These are phyloP conservation scores for Camelus bactrianus DNA, from an alignment of 2,113 vertebrate species.

Conservation along the genomic window DNA sequence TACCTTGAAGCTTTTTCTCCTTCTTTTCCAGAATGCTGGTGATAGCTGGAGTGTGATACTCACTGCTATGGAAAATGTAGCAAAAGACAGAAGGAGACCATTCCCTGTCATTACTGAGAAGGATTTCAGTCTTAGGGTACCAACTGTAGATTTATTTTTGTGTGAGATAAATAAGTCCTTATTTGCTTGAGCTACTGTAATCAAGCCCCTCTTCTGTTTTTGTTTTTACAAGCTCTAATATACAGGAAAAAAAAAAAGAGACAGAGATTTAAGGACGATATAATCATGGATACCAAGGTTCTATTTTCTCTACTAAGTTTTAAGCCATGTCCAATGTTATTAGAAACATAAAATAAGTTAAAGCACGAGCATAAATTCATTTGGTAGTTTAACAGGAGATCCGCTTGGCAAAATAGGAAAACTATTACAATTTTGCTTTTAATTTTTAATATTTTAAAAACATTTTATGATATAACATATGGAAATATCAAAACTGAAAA, in stretches of 20 bases:
- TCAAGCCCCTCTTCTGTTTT: not conserved
- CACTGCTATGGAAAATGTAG: not conserved
- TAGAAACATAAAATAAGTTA: slow-evolving; percentile 30
- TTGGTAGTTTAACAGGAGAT: not conserved
- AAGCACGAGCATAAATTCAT: not conserved
- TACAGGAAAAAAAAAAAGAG: not conserved
- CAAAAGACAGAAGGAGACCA: not conserved
- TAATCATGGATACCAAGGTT: not conserved
- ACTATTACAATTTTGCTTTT: not conserved
- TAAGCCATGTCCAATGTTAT: not conserved
- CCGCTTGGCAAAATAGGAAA: not conserved
- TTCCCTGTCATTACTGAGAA: not conserved
- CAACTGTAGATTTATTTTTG: not conserved
- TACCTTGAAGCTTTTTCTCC: not conserved
- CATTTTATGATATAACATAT: not conserved
- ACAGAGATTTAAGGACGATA: not conserved
- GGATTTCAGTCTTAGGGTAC: not conserved
- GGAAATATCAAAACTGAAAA: not conserved
- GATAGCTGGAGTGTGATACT: not conserved
- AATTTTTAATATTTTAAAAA: not conserved
- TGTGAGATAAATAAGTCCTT: not conserved
- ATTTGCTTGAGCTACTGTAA: not conserved
- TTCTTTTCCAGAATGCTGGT: not conserved
- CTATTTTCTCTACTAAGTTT: not conserved
- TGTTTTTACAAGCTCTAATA: not conserved